These are phyloP conservation scores for Eupeodes latifasciatus DNA, from an alignment of 2,888 invertebrate species.

Conservation along the genomic window DNA sequence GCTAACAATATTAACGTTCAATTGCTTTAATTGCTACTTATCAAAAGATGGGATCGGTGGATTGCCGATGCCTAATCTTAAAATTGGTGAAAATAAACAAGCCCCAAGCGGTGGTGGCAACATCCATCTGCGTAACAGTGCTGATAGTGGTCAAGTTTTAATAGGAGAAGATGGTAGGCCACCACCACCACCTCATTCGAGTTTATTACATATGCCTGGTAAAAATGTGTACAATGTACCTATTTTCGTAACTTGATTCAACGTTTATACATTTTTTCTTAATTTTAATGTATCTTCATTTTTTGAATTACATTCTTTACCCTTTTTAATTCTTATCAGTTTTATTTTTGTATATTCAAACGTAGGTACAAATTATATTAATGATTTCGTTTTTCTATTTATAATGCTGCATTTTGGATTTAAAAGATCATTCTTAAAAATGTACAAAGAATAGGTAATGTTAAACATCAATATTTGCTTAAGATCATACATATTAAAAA, in stretches of 20 bases:
- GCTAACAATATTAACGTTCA: neutral
- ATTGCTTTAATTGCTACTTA: constrained; percentile 37
- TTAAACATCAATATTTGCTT: neutral
- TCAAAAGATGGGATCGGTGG: constrained; percentile 73
- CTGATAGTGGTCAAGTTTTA: constrained; percentile 78
- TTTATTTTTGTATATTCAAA: neutral
- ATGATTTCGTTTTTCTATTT: neutral
- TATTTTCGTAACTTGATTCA: neutral
- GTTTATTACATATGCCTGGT: constrained; percentile 94
- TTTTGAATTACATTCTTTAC: neutral
- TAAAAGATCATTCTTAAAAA: constrained; percentile 13
- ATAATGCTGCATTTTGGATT: constrained; percentile 7
- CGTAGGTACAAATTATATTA: too few species aligned
- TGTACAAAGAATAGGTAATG: neutral
- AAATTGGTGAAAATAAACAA: constrained; percentile 55
- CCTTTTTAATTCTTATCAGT: neutral
- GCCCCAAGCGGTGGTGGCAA: constrained; percentile 60
- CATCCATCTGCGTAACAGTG: constrained; percentile 60
- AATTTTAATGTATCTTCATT: neutral
- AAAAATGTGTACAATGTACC: constrained; percentile 77
- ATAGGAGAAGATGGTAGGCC: constrained; percentile 87
- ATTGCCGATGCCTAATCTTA: constrained; percentile 51
- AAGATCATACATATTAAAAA: neutral
- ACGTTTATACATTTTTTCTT: neutral
- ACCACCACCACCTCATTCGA: constrained; percentile 89